A percentile compares a stretch with the other conserved stretches of the same genome.
phyloP scores from a whole-genome alignment of 2,888 invertebrate species.

The Calameuta idolon region DNA sequence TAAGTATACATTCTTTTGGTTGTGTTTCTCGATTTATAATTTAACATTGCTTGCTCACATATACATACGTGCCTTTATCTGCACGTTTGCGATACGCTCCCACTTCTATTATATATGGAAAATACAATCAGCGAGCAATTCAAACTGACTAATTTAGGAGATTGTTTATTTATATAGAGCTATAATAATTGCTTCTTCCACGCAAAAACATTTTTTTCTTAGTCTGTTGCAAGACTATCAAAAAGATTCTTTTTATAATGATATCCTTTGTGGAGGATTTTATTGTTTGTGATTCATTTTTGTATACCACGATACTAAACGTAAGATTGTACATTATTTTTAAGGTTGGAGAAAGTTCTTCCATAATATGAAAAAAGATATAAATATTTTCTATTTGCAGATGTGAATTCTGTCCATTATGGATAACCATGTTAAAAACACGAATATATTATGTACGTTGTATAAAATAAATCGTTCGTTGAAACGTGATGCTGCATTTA shows the following conservation, averaged over 20 bases:
- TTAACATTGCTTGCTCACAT: not conserved
- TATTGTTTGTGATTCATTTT: conserved; percentile 30
- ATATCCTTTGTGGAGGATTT: conserved; percentile 15
- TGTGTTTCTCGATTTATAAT: not conserved
- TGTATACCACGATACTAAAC: conserved; percentile 20
- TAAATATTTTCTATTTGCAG: conserved; percentile 25
- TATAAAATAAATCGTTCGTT: conserved; percentile 28
- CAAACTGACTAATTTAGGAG: not conserved
- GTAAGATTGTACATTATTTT: conserved; percentile 29
- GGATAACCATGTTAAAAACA: conserved; percentile 14
- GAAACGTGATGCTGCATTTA: not conserved
- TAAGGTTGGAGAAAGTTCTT: conserved; percentile 20
- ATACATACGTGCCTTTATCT: not conserved
- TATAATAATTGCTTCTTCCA: not conserved
- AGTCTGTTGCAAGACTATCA: not conserved
- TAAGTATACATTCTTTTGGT: not conserved
- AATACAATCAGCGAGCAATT: not conserved
- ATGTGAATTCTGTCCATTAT: conserved; percentile 12
- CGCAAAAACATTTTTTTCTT: not conserved
- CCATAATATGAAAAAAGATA: conserved; percentile 27
- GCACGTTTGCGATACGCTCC: not conserved
- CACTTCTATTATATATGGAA: not conserved
- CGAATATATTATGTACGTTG: conserved; percentile 29
- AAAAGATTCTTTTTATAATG: not conserved
- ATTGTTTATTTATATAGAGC: not conserved